Conservation (phyloP, 2,113 vertebrate genomes). For the Podilymbus podiceps region DNA sequence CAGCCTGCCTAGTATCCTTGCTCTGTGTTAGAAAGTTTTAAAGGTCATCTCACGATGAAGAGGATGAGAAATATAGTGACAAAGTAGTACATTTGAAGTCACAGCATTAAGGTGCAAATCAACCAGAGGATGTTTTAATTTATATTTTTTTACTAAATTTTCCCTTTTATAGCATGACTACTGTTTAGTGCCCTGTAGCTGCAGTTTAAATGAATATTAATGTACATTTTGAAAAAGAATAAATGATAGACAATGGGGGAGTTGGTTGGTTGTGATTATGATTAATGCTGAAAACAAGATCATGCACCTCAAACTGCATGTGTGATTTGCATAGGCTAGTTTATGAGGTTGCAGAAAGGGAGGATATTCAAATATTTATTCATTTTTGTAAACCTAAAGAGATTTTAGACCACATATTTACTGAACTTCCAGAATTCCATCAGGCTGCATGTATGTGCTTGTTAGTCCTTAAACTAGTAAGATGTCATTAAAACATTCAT, state of each 20-base stretch:
- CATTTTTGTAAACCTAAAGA: background rate
- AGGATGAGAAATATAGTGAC: background rate
- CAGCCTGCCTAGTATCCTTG: background rate
- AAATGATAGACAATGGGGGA: background rate
- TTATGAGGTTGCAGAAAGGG: background rate
- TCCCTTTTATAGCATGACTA: background rate
- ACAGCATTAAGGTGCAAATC: background rate
- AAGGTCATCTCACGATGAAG: background rate
- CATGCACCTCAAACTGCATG: background rate
- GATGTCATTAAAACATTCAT: slow-evolving; percentile 25
- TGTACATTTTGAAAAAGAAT: background rate
- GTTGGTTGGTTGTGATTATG: background rate
- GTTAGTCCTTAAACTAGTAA: slow-evolving; percentile 8
- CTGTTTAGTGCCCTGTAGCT: background rate
- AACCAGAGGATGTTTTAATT: background rate
- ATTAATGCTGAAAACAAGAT: background rate
- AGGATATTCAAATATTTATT: background rate
- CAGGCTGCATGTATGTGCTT: background rate
- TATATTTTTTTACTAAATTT: background rate
- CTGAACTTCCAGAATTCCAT: slow-evolving; percentile 29
- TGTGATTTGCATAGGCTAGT: background rate
- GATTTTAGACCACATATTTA: background rate
- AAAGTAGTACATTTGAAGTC: background rate
- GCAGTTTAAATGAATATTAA: background rate
- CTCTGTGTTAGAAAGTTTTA: background rate